phyloP scores from a whole-genome alignment of 37 sponge, comb jelly and placozoan genomes.

The Crambe crambe region DNA sequence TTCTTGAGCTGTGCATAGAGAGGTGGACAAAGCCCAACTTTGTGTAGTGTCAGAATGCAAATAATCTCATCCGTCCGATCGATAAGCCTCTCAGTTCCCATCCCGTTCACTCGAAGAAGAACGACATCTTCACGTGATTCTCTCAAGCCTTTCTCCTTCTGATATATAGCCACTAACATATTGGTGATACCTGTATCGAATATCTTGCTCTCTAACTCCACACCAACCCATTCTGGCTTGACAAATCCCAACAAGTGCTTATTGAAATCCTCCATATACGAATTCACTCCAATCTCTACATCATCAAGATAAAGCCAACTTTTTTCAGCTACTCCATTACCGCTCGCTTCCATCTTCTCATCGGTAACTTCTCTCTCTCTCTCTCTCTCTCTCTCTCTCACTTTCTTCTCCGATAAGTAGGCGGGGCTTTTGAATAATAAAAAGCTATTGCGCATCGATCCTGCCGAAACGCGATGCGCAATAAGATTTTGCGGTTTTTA shows the following conservation, averaged over 20 bases:
- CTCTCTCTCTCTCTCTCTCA: too few species aligned
- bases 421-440: too few species aligned
- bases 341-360: too few species aligned
- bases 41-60: slow-evolving; percentile 20
- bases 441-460: too few species aligned
- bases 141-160: neutral
- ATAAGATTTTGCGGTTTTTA: too few species aligned
- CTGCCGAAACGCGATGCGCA: too few species aligned
- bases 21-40: slow-evolving; percentile 32
- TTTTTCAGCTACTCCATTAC: neutral
- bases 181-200: slow-evolving; percentile 66
- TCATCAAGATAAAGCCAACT: neutral
- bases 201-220: slow-evolving; percentile 5
- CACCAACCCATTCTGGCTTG: slow-evolving; percentile 37
- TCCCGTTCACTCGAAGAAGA: slow-evolving; percentile 70
- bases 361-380: too few species aligned
- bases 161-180: slow-evolving; percentile 42
- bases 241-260: slow-evolving; percentile 9
- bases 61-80: slow-evolving; percentile 52
- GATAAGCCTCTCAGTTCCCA: slow-evolving; percentile 63
- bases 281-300: neutral
- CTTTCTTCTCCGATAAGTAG: too few species aligned
- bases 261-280: slow-evolving; percentile 41
- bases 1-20: slow-evolving; percentile 64
- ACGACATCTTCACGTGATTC: slow-evolving; percentile 41